Conservation (phyloP, 2,888 invertebrate genomes). For the Yponomeuta plumbellus region DNA sequence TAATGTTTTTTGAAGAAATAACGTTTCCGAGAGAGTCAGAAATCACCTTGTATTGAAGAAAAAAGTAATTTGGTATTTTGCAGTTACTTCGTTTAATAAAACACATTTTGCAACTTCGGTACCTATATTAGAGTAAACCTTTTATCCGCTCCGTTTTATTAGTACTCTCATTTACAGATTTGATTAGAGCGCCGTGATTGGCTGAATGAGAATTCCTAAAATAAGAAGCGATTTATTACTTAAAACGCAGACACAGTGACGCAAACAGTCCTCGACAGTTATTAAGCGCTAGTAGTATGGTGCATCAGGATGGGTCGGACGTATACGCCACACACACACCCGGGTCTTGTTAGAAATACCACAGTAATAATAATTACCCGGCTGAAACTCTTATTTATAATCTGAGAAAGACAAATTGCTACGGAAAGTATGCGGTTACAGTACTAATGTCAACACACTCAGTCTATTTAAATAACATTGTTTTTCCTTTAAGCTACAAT, state of each 20-base stretch:
- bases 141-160: no score
- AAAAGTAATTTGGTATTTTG: no score
- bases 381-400: slow-evolving; percentile 14
- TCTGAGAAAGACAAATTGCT: slow-evolving; percentile 17
- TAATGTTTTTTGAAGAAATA: no score
- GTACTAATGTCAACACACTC: slow-evolving; percentile 14
- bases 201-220: slow-evolving; percentile 71
- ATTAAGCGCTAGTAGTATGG: slow-evolving; percentile 67
- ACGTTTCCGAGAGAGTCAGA: no score
- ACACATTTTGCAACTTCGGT: no score
- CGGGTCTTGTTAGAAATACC: slow-evolving; percentile 27
- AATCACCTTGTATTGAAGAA: no score
- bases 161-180: not conserved
- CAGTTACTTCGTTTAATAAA: no score
- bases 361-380: slow-evolving; percentile 13
- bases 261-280: slow-evolving; percentile 71
- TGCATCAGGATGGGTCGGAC: slow-evolving; percentile 49
- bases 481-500: not conserved
- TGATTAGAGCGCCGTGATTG: not conserved
- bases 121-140: no score
- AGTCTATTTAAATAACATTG: slow-evolving; percentile 13
- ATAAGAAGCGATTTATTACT: slow-evolving; percentile 71
- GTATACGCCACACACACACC: slow-evolving; percentile 43
- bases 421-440: slow-evolving; percentile 12
- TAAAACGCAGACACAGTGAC: slow-evolving; percentile 61